Evolutionary conservation across 2,113 vertebrate genomes (phyloP), one percentile per base, ranked within the genome.

Genomic region (Struthio camelus): DNA sequence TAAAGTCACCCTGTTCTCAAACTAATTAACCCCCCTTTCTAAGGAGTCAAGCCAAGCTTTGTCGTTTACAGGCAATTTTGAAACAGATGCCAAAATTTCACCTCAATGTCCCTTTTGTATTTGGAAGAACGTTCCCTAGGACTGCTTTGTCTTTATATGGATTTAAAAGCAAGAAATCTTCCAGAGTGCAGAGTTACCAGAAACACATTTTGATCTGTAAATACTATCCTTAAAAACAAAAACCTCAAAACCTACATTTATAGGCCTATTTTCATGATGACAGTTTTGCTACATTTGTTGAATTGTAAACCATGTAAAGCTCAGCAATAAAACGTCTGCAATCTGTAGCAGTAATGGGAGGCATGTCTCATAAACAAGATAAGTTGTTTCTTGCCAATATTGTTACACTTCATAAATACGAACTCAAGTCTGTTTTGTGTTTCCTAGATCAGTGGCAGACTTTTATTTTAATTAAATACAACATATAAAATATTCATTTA

Each of bases 381-480:
- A 98, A 98, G 98, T 97, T 96, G 98, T 96, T 98, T 79, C 97
- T 97, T 97, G 98, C 98, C 98, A 98, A 98, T 98, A 98, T 97
- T 98, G 97, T 97, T 97, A 95, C 97, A 98, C 96, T 98, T 98
- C 98, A 98, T 98, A 98, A 98, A 98, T 97, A 98, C 86, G 94
- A 98, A 44, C 97, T 97, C 95, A 87, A 98, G 96, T 97, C 98
- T 98, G 97, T 98, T 98, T 98, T 97, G 97, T 91, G 56, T 98
- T 98, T 98, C 98, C 96, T 94, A 97, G 90, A 98, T 97, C 97
- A 97, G 98, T 83, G 96, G 97, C 97, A 97, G 97, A 97, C 97
- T 98, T 98, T 97, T 98, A 98, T 98, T 98, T 98, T 98, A 98
- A 98, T 98, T 98, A 98, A 98, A 98, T 97, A 98, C 98, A 98